Base-by-base conservation (phyloP, 1,140 invertebrate genomes). In the Drosophila ironensis region DNA sequence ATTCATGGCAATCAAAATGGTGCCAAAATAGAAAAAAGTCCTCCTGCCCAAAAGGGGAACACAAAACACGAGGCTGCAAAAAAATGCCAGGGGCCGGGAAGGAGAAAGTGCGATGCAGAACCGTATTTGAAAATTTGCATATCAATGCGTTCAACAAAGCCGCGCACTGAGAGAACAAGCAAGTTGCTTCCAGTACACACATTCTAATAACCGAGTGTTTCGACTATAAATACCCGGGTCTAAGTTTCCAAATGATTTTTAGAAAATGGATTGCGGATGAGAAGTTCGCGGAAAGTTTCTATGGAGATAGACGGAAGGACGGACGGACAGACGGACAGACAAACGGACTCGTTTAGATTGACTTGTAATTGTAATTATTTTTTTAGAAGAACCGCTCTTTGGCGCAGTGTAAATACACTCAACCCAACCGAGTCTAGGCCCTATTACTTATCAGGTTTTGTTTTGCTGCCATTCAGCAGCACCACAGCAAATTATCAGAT, bases 1-100 rank as follows among this genome's bases (percentile, higher is more conserved):
- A 86, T 86, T 86, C 80, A 86, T 86, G 74, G 71, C 80, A 86
- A 84, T 84, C 75, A 84, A 84, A 84, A 86, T 80, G 80, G 74
- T 84, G 80, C 74, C 80, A 80, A 86, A 84, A 80, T 75, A 78
- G 71, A 84, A 84, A 72, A 86, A 86, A 73, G 69, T 73, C 67
- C 54, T n/a, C n/a, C n/a, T n/a, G 40, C 17, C 63, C 41, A 69
- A 69, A 68, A 68, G 59, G 42, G 42, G 19, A 59, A 19, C 52
- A 41, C 64, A 48, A 57, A 37, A 17, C 60, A 35, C 19, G 25
- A 27, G 45, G 19, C 38, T 25, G 45, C 57, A 41, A 37, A 66
- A 51, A 60, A 52, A 4, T 35, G 27, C 8, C 4, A 33, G 17
- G 45, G n/a, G 9, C 4, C 3, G 7, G 17, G 1, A 25, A 24